Base-by-base conservation (phyloP, 2,888 invertebrate species). In the Agelastica alni region DNA sequence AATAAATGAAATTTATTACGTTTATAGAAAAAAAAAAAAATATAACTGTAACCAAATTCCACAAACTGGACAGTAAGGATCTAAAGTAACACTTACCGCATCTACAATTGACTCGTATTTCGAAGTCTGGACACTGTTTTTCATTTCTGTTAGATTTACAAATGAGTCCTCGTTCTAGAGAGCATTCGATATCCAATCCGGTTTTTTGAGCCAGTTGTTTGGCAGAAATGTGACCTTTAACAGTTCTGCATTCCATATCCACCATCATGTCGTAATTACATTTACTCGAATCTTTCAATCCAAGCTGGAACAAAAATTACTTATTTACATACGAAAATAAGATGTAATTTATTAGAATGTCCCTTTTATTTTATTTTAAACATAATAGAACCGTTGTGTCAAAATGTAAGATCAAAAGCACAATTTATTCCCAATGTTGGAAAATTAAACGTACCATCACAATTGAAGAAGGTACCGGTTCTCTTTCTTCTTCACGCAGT, bases 211-310 rank as follows among this genome's bases (percentile, higher is more conserved):
- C 26, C 7, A 26, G 26, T 26, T 85, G 83, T 64, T 88, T 88
- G 0, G 86, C 80, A 0, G 81, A 75, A 49, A 81, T 77, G 67
- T 87, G 86, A 1, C 80, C 80, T 0, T 77, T 79, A 0, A 86
- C 84, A 0, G 89, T 87, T 26, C 92, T 83, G 67, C 94, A 94
- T 70, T 87, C 84, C 52, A 94, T 89, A 59, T 85, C 82, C 2
- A 78, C 80, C 82, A 92, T 89, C 67, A 81, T 79, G 1, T 83
- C 78, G 20, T 76, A 73, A 16, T 52, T 54, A 48, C 66, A 69
- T 4, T 77, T 75, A 69, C 91, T 82, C 1, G 84, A 83, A 22
- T 75, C 74, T 61, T 76, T 49, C 67, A 79, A 58, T 72, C 79
- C 65, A 64, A 70, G 78, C 81, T 70, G 22, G 42, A 36, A 46